Conservation (phyloP, 1,140 invertebrate species). For the Trachelipus rathkii region DNA sequence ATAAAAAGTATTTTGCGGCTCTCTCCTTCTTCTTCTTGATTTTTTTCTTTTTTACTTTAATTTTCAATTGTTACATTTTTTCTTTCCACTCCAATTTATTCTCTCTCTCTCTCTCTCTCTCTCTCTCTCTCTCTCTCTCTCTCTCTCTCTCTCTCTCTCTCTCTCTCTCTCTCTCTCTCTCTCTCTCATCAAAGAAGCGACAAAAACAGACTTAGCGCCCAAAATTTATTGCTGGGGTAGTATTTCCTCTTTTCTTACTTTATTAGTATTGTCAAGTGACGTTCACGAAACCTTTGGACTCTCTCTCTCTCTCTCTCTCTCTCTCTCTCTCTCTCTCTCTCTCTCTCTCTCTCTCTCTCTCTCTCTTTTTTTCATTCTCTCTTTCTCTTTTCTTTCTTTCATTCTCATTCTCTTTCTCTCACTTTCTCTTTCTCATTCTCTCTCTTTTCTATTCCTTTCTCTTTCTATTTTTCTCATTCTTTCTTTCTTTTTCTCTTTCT, state of each 20-base stretch:
- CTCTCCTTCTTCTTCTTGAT: background rate
- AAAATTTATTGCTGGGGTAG: background rate
- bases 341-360: background rate
- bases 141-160: no score
- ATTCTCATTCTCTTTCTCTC: no score
- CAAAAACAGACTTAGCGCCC: background rate
- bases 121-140: no score
- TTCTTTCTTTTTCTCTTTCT: no score
- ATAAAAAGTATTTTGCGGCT: background rate
- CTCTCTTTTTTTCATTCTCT: background rate
- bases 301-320: background rate
- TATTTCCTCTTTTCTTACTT: background rate
- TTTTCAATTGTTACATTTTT: background rate
- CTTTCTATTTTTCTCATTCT: no score
- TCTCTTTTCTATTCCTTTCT: no score
- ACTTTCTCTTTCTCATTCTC: no score
- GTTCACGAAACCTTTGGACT: background rate
- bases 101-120: no score
- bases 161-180: no score
- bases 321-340: background rate
- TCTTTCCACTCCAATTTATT: no score
- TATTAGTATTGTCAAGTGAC: slow-evolving; percentile 3
- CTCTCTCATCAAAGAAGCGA: background rate
- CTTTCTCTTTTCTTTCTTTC: no score
- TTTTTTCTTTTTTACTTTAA: background rate